These are phyloP conservation scores for Danio kyathit DNA, from an alignment of 2,797 vertebrate species.

Conservation along the genomic window DNA sequence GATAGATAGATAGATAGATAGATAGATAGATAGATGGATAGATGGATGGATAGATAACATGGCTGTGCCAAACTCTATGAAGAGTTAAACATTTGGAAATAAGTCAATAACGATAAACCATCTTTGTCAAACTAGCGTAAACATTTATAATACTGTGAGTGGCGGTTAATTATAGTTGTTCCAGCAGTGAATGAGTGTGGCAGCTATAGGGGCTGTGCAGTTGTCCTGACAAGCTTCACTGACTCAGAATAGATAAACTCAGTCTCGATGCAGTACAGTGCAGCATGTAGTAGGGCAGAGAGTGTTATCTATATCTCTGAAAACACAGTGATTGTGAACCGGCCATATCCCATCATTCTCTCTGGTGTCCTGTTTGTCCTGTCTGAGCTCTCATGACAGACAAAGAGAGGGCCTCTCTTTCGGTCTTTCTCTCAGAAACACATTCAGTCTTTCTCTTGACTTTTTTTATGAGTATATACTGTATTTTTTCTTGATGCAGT, in stretches of 20 bases:
- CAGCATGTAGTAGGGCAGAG: neutral
- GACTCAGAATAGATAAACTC: slow-evolving; percentile 9
- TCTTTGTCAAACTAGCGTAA: neutral
- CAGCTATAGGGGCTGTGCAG: neutral
- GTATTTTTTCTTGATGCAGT: slow-evolving; percentile 52
- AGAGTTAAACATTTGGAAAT: neutral
- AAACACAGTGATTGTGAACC: slow-evolving; percentile 46
- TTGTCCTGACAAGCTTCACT: neutral
- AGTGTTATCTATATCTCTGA: slow-evolving; percentile 45
- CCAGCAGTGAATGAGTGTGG: neutral
- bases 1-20: neutral
- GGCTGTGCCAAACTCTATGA: too few relatives aligned
- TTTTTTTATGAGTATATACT: slow-evolving; percentile 64
- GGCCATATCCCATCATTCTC: slow-evolving; percentile 55
- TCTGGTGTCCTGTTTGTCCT: slow-evolving; percentile 43
- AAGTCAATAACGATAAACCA: neutral
- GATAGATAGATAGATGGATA: too few relatives aligned
- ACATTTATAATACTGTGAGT: neutral
- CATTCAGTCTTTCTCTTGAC: slow-evolving; percentile 3
- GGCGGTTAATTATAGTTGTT: neutral
- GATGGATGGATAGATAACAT: too few relatives aligned
- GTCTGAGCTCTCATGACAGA: slow-evolving; percentile 45
- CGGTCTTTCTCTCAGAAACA: slow-evolving; percentile 29
- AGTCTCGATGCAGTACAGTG: neutral
- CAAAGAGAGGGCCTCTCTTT: slow-evolving; percentile 49